phyloP scores from a whole-genome alignment of 2,888 invertebrate genomes.

The Plebejus anna region DNA sequence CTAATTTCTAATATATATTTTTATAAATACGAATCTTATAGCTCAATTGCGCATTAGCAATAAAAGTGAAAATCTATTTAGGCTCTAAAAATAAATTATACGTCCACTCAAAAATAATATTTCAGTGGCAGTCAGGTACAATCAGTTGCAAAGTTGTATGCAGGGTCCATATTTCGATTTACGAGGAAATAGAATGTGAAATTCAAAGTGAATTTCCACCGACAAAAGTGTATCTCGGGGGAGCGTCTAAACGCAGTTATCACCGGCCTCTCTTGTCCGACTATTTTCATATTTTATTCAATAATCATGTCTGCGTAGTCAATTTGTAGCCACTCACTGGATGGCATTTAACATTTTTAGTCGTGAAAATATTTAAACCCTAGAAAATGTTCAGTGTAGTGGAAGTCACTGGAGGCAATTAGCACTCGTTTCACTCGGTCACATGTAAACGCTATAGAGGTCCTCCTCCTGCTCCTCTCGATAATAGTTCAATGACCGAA shows the following conservation, averaged over 20 bases:
- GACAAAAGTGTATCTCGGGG: not conserved
- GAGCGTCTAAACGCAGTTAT: not conserved
- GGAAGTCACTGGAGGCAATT: too few species aligned
- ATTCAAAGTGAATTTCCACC: constrained; percentile 19
- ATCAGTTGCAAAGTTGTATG: not conserved
- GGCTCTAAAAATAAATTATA: too few species aligned
- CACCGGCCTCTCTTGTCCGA: not conserved
- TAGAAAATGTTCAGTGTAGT: not conserved
- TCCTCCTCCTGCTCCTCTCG: too few species aligned
- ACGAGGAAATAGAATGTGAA: not conserved
- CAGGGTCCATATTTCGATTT: constrained; percentile 14
- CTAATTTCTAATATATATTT: too few species aligned
- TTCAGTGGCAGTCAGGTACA: not conserved
- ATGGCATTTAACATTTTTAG: not conserved
- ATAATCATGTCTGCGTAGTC: not conserved
- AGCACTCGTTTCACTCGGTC: too few species aligned
- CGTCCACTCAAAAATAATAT: too few species aligned
- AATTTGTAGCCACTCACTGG: not conserved
- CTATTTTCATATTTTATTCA: constrained; percentile 9
- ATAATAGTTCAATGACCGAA: too few species aligned
- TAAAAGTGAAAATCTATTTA: too few species aligned
- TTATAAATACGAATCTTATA: too few species aligned
- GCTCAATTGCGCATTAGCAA: too few species aligned
- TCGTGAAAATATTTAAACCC: not conserved
- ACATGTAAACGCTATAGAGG: too few species aligned